Evolutionary conservation across 2,113 vertebrate species (phyloP).

Genomic region (Suricata suricatta): DNA sequence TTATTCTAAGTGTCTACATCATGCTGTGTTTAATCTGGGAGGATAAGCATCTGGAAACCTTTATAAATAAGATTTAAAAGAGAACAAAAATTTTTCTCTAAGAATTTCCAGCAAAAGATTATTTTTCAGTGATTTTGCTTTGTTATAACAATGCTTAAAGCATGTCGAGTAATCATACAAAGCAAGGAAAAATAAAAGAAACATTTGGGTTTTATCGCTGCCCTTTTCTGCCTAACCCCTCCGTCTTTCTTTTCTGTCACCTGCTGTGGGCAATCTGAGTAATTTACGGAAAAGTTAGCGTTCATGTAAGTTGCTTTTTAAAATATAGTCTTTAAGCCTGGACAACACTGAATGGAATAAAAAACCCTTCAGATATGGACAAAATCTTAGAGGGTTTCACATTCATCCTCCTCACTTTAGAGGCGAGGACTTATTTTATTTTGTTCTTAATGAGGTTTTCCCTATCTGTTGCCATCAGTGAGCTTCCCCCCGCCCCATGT

Average conservation of each 20-base stretch:
- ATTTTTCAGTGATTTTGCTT: slow-evolving; percentile 59
- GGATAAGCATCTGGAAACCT: slow-evolving; percentile 60
- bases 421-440: not conserved
- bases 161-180: not conserved
- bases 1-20: slow-evolving; percentile 24
- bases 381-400: not conserved
- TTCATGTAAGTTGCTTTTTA: not conserved
- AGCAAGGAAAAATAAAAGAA: slow-evolving; percentile 10
- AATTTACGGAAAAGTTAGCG: not conserved
- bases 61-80: slow-evolving; percentile 56
- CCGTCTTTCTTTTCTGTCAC: not conserved
- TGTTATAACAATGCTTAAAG: slow-evolving; percentile 24
- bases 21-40: slow-evolving; percentile 45
- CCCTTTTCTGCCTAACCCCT: not conserved
- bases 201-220: not conserved
- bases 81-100: slow-evolving; percentile 52
- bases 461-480: not conserved
- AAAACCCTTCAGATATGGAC: not conserved
- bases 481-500: not conserved
- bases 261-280: not conserved
- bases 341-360: not conserved
- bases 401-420: not conserved
- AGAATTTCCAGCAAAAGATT: slow-evolving; percentile 52
- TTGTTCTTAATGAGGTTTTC: not conserved
- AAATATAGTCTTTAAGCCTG: not conserved